Evolutionary conservation across 2,888 invertebrate species (phyloP), one percentile per base, ranked within the genome.

Genomic region (Eulithis testata): DNA sequence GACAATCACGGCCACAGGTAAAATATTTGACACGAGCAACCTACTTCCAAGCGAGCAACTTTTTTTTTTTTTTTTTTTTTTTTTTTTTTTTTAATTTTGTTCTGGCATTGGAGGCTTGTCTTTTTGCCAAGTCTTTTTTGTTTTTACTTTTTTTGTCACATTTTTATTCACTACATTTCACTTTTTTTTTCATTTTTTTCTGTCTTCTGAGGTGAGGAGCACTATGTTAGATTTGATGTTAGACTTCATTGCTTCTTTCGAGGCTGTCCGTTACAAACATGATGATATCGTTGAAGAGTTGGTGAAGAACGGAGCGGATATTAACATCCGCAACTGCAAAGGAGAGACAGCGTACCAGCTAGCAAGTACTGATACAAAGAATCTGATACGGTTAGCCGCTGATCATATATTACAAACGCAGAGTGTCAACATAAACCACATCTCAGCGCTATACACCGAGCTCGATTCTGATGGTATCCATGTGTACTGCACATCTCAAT

Each of bases 281-380:
- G 66, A 83, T n/a, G 88, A 91, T 14, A 93, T 95, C 65, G 94
- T 94, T 0, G 84, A 87, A 55, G 88, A 95, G 64, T 85, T 96
- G 3, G 88, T 96, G 3, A 87, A 84, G 6, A 83, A 94, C 69
- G 95, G 95, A 37, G 96, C 96, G 0, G 88, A 90, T 73, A 78
- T 86, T 11, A 81, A 94, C 50, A 86, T 91, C 4, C 89, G 94
- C 47, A 95, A 95, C 70, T 85, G 88, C 54, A 88, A 90, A 77
- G 94, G 94, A 0, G 92, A 93, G 68, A 94, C 91, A 0, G 94
- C 95, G 0, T 75, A 90, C 74, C 90, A 90, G 69, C 80, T 94
- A 47, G 88, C 89, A 0, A 70, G 77, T 0, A 71, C 75, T 0
- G 80, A 85, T 3, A 78, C 89, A 69, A 89, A 86, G 61, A 75